Conservation (phyloP, 2,888 invertebrate species). For the Polia nebulosa region DNA sequence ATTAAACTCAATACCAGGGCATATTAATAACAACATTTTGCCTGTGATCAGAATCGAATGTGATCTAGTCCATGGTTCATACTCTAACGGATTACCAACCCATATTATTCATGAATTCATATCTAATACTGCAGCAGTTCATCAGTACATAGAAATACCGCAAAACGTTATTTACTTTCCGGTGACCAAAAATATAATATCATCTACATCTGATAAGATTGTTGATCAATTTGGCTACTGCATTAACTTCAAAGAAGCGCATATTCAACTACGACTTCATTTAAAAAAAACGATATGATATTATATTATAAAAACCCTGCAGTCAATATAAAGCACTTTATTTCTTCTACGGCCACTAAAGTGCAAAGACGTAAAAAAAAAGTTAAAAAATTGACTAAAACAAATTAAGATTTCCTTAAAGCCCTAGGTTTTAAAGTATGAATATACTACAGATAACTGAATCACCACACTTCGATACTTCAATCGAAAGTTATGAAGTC, state of each 20-base stretch:
- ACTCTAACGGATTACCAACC: not conserved
- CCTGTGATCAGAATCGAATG: not conserved
- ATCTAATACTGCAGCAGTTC: too few relatives aligned
- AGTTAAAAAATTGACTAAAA: not conserved
- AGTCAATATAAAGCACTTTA: too few relatives aligned
- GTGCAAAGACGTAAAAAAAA: conserved; percentile 3
- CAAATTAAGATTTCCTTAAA: conserved; percentile 1
- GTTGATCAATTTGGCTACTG: not conserved
- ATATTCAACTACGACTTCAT: not conserved
- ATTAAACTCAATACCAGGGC: not conserved
- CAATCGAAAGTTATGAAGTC: too few relatives aligned
- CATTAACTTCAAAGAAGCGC: not conserved
- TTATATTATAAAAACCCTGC: too few relatives aligned
- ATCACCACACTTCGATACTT: not conserved
- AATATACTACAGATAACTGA: not conserved
- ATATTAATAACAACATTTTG: not conserved
- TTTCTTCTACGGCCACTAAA: not conserved
- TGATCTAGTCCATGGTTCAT: not conserved
- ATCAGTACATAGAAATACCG: too few relatives aligned
- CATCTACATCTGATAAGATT: not conserved
- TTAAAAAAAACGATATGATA: not conserved
- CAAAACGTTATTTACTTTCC: not conserved
- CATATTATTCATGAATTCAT: not conserved
- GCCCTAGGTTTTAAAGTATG: not conserved
- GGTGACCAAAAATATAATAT: not conserved